phyloP scores from a whole-genome alignment of 2,797 vertebrate genomes.

The Vespertilio murinus region DNA sequence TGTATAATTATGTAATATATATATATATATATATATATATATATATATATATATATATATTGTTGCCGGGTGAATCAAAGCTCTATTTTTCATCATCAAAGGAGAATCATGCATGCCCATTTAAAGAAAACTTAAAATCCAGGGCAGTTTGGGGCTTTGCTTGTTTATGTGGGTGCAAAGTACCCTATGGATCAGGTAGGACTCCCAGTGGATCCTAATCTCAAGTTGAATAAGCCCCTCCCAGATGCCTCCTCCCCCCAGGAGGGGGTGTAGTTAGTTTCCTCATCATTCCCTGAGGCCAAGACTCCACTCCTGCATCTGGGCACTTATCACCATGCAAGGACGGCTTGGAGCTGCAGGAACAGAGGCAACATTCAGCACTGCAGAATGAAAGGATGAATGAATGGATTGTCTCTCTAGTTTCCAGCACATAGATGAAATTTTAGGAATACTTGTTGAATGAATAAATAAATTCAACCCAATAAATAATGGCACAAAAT shows the following conservation, averaged over 20 bases:
- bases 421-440: neutral
- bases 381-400: neutral
- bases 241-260: neutral
- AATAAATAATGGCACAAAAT: neutral
- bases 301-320: neutral
- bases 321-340: neutral
- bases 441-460: slow-evolving; percentile 42
- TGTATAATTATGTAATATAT: too few relatives aligned
- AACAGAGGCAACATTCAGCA: slow-evolving; percentile 18
- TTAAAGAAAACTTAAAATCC: neutral
- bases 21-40: too few relatives aligned
- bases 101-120: neutral
- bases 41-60: too few relatives aligned
- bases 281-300: neutral
- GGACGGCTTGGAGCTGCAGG: neutral
- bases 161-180: neutral
- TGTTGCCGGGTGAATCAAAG: neutral
- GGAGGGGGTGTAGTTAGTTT: neutral
- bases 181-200: neutral
- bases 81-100: neutral
- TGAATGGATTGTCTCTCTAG: slow-evolving; percentile 7
- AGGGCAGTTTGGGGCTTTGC: neutral
- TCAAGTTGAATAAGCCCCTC: neutral
- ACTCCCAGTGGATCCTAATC: neutral
- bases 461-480: slow-evolving; percentile 24